These are phyloP conservation scores for Semibalanus balanoides DNA, from an alignment of 1,140 invertebrate species.

Conservation along the genomic window DNA sequence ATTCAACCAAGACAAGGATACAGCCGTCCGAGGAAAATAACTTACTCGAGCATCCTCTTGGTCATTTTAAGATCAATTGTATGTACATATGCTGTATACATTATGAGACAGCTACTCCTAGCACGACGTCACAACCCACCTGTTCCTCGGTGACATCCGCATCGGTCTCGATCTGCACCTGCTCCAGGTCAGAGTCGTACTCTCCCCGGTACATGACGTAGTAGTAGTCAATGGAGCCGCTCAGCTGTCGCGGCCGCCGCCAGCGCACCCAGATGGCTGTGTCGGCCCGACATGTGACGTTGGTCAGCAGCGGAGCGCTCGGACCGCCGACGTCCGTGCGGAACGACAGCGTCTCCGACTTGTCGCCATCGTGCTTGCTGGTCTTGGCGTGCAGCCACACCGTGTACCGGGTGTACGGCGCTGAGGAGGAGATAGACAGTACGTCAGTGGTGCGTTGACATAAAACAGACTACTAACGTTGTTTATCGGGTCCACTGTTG, in stretches of 20 bases:
- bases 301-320: slow-evolving; percentile 9
- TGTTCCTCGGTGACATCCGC: too few relatives aligned
- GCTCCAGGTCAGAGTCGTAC: slow-evolving; percentile 5
- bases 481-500: too few relatives aligned
- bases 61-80: too few relatives aligned
- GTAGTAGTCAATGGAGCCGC: slow-evolving; percentile 13
- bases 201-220: slow-evolving; percentile 9
- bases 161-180: not conserved
- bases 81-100: too few relatives aligned
- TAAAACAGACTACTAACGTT: too few relatives aligned
- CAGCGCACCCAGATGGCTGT: slow-evolving; percentile 12
- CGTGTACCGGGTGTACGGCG: slow-evolving; percentile 49
- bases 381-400: not conserved
- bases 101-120: too few relatives aligned
- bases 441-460: too few relatives aligned
- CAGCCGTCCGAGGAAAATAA: too few relatives aligned
- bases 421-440: slow-evolving; percentile 38
- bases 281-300: slow-evolving; percentile 14
- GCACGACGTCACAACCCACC: too few relatives aligned
- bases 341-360: slow-evolving; percentile 5
- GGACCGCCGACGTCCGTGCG: slow-evolving; percentile 16
- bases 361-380: not conserved
- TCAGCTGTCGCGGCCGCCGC: slow-evolving; percentile 7
- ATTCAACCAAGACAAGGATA: too few relatives aligned
- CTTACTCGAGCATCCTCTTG: too few relatives aligned